Percentiles rank a stretch among this genome's conserved stretches.
Conservation (phyloP, 1,140 invertebrate genomes). For the Portunus trituberculatus region DNA sequence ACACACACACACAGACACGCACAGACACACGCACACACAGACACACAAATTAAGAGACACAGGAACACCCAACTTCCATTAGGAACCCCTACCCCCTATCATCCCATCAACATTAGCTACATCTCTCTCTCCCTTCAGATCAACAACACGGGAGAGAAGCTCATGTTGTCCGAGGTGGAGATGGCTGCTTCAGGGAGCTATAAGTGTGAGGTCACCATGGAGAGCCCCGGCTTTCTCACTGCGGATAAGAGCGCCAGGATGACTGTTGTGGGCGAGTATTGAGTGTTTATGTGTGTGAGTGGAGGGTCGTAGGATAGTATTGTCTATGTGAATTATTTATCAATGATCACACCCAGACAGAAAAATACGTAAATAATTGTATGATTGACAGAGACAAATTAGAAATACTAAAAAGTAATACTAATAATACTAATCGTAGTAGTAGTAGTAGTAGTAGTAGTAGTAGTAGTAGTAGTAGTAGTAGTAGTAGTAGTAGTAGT, state of each 20-base stretch:
- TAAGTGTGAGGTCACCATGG: slow-evolving; percentile 46
- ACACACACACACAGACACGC: no score
- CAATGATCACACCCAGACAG: no score
- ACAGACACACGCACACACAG: no score
- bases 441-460: not conserved
- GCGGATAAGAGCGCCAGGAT: slow-evolving; percentile 23
- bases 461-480: no score
- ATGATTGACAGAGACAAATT: not conserved
- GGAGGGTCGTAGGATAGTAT: not conserved
- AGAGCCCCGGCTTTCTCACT: slow-evolving; percentile 37
- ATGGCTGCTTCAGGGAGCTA: slow-evolving; percentile 28
- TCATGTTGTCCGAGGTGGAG: not conserved
- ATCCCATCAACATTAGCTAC: no score
- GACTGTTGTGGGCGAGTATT: slow-evolving; percentile 44
- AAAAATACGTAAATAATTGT: no score
- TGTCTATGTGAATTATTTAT: no score
- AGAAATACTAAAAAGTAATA: not conserved
- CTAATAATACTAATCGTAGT: not conserved
- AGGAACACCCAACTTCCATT: not conserved
- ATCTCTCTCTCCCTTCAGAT: no score
- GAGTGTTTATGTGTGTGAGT: not conserved
- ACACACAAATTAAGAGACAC: no score
- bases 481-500: not conserved
- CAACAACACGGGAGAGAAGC: not conserved
- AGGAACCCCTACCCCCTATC: not conserved